Evolutionary conservation across 2,888 invertebrate species (phyloP), one percentile per base, ranked within the genome.

Genomic region (Drosophila kambysellisi): DNA sequence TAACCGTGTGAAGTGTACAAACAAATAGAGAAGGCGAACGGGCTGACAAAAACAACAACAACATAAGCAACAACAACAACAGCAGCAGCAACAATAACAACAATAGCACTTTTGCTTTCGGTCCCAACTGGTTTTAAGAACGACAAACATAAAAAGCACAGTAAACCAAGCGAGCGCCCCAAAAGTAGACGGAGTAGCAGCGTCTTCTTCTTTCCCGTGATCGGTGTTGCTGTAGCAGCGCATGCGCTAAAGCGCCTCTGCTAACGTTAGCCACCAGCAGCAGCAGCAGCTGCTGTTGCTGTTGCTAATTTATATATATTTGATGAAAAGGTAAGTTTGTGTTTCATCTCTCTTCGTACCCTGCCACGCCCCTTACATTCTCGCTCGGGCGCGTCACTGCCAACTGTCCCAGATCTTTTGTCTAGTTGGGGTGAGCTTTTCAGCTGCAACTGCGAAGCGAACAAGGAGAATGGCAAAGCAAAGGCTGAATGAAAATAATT

Each of bases 21-120:
- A 75, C 79, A 79, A 72, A 81, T 74, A 81, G 71, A 77, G 80
- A 74, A 81, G 78, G 74, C 70, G 69, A 68, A 77, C 65, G 57
- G 66, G 74, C 69, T 74, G 56, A 46, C 60, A 69, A 59, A 67
- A 76, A 70, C 50, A 79, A 53, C 66, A 65, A 37, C 43, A 65
- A 32, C 52, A 25, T 25, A 25, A 35, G 12, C 35, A 37, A 6
- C n/a, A n/a, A 0, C 46, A 78, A 51, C 66, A 64, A 33, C 39
- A 62, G 33, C 53, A 69, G 46, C 59, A 77, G 65, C 41, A 70
- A 70, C 65, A 70, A 76, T 71, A 65, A 70, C 67, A 84, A 86
- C 87, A 88, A 78, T 79, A 90, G 82, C 86, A 91, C 92, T 91
- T 91, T 92, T 90, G 92, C 91, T 91, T 91, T 91, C 92, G 90